phyloP scores from a whole-genome alignment of 2,797 vertebrate species.

The Sebastes wilsoni region DNA sequence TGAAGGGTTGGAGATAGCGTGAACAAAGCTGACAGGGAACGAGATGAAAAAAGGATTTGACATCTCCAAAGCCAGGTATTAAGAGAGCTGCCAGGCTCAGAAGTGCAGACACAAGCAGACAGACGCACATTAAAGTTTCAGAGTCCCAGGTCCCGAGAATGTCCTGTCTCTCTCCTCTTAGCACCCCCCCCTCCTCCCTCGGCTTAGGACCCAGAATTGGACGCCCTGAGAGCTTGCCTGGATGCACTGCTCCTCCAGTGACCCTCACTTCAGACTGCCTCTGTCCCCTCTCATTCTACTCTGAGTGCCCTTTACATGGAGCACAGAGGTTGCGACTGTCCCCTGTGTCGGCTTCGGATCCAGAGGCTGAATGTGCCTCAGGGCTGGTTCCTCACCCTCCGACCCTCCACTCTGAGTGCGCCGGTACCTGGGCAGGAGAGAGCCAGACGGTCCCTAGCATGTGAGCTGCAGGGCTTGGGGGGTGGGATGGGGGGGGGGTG shows the following conservation, averaged over 20 bases:
- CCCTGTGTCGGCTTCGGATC: slow-evolving; percentile 46
- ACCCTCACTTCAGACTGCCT: slow-evolving; percentile 55
- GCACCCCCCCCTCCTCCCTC: not conserved
- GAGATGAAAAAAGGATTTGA: slow-evolving; percentile 72
- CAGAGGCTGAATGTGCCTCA: slow-evolving; percentile 43
- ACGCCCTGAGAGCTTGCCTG: slow-evolving; percentile 44
- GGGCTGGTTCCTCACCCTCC: slow-evolving; percentile 39
- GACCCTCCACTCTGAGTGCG: slow-evolving; percentile 31
- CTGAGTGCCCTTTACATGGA: slow-evolving; percentile 66
- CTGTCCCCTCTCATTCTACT: slow-evolving; percentile 59
- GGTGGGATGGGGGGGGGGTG: not conserved
- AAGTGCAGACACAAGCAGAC: slow-evolving; percentile 74
- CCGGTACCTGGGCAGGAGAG: slow-evolving; percentile 31
- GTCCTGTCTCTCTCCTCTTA: slow-evolving; percentile 48
- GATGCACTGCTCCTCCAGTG: slow-evolving; percentile 43
- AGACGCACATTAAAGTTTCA: slow-evolving; percentile 75
- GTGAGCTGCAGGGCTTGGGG: not conserved
- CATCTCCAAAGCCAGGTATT: slow-evolving; percentile 76
- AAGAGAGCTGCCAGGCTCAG: slow-evolving; percentile 71
- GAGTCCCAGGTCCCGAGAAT: slow-evolving; percentile 63
- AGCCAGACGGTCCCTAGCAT: slow-evolving; percentile 15
- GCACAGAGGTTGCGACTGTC: slow-evolving; percentile 54
- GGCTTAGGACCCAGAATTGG: slow-evolving; percentile 41
- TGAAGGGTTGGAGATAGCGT: slow-evolving; percentile 64
- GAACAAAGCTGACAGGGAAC: slow-evolving; percentile 72